Evolutionary conservation across 2,797 vertebrate species (phyloP), one percentile per base, ranked within the genome.

Genomic region (Nannoperca australis): DNA sequence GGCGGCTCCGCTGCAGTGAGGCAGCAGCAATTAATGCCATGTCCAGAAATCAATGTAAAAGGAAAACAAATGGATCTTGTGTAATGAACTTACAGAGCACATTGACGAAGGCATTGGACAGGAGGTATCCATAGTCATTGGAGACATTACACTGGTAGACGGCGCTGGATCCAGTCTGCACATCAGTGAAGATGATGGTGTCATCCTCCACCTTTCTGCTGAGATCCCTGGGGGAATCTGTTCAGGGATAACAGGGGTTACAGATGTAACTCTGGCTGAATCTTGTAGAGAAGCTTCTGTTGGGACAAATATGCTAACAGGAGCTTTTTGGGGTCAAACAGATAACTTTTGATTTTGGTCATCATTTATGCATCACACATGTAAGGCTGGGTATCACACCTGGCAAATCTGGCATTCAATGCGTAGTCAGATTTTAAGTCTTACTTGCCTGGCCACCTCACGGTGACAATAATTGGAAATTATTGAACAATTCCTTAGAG

Each of bases 131-230:
- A 11, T 97, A 97, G 50, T 96, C 94, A 58, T 99, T 99, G 70
- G 98, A 98, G 60, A 97, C 94, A 45, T 99, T 99, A 85, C 98
- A 99, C 86, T 99, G 98, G 90, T 97, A 99, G 34, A 99, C 98
- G 0, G 97, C 96, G 47, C 97, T 99, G 78, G 97, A 96, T 12
- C 95, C 96, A 18, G 94, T 95, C 93, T 97, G 97, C 47, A 99
- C 96, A 0, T 95, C 95, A 2, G 95, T 95, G 91, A 99, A 99
- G 76, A 97, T 97, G 84, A 99, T 95, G 54, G 96, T 97, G 90
- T 99, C 98, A 0, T 96, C 96, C 74, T 97, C 97, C 75, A 98
- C 96, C 76, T 91, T 97, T 76, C 97, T 96, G 94, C 97, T 98
- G 22, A 94, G 89, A 77, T 99, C 98, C 74, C 90, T 88, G 0